Percentiles rank a stretch among this genome's conserved stretches.
Evolutionary conservation across 1,140 invertebrate genomes (phyloP).

Genomic region (Macrotrachela quadricornifera): DNA sequence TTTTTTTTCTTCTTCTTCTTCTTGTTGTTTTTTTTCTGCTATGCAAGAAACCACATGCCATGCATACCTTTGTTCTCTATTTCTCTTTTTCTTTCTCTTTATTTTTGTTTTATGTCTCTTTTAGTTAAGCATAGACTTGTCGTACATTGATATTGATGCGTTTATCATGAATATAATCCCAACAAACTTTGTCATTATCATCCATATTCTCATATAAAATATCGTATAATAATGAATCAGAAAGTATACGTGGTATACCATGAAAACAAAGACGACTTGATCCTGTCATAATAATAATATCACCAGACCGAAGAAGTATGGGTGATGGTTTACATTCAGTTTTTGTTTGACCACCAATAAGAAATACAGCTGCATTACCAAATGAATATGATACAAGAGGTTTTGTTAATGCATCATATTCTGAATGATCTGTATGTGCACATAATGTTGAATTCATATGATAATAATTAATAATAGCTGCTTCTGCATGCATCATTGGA

Average conservation of each 20-base stretch:
- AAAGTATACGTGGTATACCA: conserved; percentile 53
- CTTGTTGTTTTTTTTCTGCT: too few species aligned
- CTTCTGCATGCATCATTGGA: conserved; percentile 48
- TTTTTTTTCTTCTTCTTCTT: too few species aligned
- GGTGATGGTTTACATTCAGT: conserved; percentile 40
- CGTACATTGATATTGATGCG: too few species aligned
- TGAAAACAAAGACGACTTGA: conserved; percentile 54
- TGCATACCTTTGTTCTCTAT: too few species aligned
- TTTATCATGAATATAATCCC: too few species aligned
- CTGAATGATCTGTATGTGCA: conserved; percentile 73
- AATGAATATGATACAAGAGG: conserved; percentile 73
- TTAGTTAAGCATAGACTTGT: too few species aligned
- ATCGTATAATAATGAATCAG: conserved; percentile 3
- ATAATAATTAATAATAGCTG: conserved; percentile 81
- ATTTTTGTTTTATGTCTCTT: too few species aligned
- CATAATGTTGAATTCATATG: conserved; percentile 64
- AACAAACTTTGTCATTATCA: too few species aligned
- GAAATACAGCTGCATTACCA: conserved; percentile 60
- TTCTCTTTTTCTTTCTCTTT: too few species aligned
- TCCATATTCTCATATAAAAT: too few species aligned
- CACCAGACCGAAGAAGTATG: conserved; percentile 51
- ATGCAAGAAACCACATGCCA: too few species aligned
- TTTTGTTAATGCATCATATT: conserved; percentile 49
- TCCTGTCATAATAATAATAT: conserved; percentile 57
- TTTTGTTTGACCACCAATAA: conserved; percentile 49